phyloP scores from a whole-genome alignment of 2,113 vertebrate genomes.

The Himantopus leucocephalus region DNA sequence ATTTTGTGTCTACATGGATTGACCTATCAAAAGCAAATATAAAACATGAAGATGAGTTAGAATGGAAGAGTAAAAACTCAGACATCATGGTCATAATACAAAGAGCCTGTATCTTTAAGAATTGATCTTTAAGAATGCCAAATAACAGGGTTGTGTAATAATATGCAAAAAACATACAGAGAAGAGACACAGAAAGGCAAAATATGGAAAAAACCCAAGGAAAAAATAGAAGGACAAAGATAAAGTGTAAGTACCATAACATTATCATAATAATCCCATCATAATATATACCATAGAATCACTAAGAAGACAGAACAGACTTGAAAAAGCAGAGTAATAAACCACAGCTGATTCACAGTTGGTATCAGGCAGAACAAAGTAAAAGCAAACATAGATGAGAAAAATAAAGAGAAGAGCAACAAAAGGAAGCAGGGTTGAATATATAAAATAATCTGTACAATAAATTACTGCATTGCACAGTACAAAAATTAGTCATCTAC shows the following conservation, averaged over 20 bases:
- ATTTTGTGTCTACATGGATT: background rate
- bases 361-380: background rate
- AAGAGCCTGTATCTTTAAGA: no score
- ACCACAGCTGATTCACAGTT: background rate
- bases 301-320: background rate
- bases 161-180: background rate
- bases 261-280: constrained; percentile 34
- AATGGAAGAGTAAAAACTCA: background rate
- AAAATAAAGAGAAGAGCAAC: background rate
- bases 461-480: background rate
- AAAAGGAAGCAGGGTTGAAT: background rate
- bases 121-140: background rate
- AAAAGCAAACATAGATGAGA: background rate
- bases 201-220: background rate
- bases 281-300: background rate
- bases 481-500: background rate
- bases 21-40: background rate
- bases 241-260: background rate
- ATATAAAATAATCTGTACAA: background rate
- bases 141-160: background rate
- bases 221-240: background rate
- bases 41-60: background rate
- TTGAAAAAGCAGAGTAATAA: background rate
- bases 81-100: background rate
- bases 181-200: background rate